These are phyloP conservation scores for Crotalus horridus DNA, from an alignment of 2,113 vertebrate genomes.

Conservation along the genomic window DNA sequence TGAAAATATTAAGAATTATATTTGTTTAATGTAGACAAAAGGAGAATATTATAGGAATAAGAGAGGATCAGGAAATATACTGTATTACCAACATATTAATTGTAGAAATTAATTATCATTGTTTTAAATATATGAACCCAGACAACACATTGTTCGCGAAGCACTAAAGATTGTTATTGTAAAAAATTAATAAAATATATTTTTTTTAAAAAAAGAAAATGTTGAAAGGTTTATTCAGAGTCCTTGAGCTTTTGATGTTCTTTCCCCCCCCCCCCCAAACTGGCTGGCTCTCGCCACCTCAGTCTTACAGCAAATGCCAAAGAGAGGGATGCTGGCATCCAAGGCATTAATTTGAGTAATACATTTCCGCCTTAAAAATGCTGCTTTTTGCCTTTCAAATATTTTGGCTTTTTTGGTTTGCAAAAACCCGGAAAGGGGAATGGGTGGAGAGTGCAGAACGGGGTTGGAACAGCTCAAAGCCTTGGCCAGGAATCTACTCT, in stretches of 20 bases:
- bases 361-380: background rate
- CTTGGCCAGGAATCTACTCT: slow-evolving; percentile 37
- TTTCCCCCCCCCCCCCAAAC: background rate
- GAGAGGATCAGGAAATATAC: no score
- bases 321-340: background rate
- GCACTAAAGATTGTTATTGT: no score
- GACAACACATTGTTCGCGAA: no score
- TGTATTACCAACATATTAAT: no score
- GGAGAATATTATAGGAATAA: no score
- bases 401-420: background rate
- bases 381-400: background rate
- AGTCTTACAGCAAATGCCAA: background rate
- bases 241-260: background rate
- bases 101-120: no score
- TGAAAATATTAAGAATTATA: no score
- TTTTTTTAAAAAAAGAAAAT: no score
- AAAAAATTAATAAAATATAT: no score
- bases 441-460: background rate
- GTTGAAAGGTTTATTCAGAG: background rate
- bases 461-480: slow-evolving; percentile 27
- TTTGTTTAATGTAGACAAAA: no score
- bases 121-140: no score
- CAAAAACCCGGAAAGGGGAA: background rate
- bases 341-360: background rate
- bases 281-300: background rate